phyloP scores from a whole-genome alignment of 2,113 vertebrate species.

The Phrynosoma blainvillii region DNA sequence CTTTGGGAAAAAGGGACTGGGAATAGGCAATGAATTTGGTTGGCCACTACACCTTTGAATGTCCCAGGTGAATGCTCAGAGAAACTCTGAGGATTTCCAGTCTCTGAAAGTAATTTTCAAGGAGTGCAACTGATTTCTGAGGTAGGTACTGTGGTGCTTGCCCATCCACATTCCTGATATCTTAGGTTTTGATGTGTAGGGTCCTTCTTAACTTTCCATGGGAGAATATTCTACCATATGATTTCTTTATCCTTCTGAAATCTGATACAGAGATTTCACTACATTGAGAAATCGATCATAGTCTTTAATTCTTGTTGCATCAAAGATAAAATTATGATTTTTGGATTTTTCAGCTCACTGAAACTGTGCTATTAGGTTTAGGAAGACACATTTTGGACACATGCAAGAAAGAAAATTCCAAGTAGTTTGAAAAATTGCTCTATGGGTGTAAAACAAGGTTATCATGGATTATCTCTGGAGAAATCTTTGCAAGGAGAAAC shows the following conservation, averaged over 20 bases:
- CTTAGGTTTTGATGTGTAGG: background rate
- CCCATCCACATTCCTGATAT: background rate
- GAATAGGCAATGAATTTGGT: background rate
- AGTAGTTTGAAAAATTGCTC: slow-evolving; percentile 53
- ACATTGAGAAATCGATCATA: background rate
- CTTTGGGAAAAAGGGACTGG: no score
- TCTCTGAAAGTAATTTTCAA: background rate
- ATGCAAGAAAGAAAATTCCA: background rate
- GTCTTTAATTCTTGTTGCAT: background rate
- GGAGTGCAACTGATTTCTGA: background rate
- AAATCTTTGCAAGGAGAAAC: slow-evolving; percentile 62
- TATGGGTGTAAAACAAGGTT: slow-evolving; percentile 37
- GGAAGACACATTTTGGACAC: slow-evolving; percentile 34
- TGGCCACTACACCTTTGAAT: background rate
- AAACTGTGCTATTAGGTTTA: slow-evolving; percentile 48
- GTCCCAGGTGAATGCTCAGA: background rate
- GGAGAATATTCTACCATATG: background rate
- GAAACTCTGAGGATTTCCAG: background rate
- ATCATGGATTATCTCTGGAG: slow-evolving; percentile 57
- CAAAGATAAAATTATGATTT: background rate
- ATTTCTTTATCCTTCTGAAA: background rate
- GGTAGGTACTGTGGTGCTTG: background rate
- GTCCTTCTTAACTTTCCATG: background rate
- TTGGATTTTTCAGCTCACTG: slow-evolving; percentile 16
- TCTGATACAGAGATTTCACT: background rate